phyloP scores from a whole-genome alignment of 2,797 vertebrate genomes.

The Orientallactaga sibirica region DNA sequence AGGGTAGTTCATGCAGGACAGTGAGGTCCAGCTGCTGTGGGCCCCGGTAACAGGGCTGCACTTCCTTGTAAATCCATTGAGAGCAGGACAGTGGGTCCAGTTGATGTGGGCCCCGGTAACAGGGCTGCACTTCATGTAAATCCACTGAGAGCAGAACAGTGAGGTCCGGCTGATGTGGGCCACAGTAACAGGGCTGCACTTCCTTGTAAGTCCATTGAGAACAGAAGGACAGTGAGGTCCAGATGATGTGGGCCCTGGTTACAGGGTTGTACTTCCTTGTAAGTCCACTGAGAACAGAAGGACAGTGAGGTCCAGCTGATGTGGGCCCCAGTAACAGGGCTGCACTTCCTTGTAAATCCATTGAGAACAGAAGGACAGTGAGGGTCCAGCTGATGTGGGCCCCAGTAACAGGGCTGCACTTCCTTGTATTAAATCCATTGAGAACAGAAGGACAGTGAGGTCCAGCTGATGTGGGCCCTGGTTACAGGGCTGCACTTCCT shows the following conservation, averaged over 20 bases:
- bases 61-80: background rate
- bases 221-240: too few species aligned
- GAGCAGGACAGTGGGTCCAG: too few species aligned
- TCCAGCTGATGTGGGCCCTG: too few species aligned
- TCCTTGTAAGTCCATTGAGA: background rate
- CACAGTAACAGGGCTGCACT: background rate
- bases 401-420: background rate
- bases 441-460: too few species aligned
- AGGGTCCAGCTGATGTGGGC: background rate
- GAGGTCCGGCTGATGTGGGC: background rate
- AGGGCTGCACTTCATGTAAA: background rate
- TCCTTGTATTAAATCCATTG: background rate
- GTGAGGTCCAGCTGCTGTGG: background rate
- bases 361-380: background rate
- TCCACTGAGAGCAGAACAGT: too few species aligned
- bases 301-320: accelerated
- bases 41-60: background rate
- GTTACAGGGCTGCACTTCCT: too few species aligned
- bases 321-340: background rate
- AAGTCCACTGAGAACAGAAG: background rate
- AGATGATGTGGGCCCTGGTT: too few species aligned
- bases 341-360: background rate
- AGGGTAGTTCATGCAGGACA: accelerated
- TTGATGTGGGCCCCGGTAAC: background rate
- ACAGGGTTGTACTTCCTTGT: too few species aligned